Evolutionary conservation across 1,140 invertebrate genomes (phyloP), one percentile per base, ranked within the genome.

Genomic region (Cyclargus thomasi): DNA sequence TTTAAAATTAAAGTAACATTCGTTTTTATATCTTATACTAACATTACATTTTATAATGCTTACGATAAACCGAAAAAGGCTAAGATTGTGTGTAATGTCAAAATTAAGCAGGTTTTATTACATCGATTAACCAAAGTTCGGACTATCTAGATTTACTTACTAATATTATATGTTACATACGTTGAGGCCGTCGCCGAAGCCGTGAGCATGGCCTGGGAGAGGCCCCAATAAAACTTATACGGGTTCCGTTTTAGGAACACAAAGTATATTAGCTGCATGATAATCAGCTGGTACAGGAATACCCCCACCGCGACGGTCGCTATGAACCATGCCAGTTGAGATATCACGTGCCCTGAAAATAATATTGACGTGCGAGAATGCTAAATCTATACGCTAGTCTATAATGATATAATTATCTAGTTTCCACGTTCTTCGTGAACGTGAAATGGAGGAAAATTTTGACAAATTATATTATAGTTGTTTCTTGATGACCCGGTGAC

Each of bases 161-260:
- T 59, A 62, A 17, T 64, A 67, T 67, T 59, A 65, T 47, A 53
- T 63, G 66, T 57, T 65, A 72, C 21, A 82, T 93, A 97, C 95
- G 96, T 97, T 84, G 97, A 98, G 78, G 97, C 96, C 67, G 97
- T 97, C 70, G 97, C 97, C 86, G 98, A 97, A 62, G 95, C 97
- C 68, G 97, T 98, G 53, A 99, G 92, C 85, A 96, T 96, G 64
- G 97, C 95, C 81, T 97, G 95, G 66, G 95, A 93, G 67, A 98
- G 93, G 69, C 94, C 94, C 80, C 93, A 93, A 87, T 97, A 97
- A 90, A 97, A 98, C 79, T 94, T 94, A 90, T 95, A 96, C 2
- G 97, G 97, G 91, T 99, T 98, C 83, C 95, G 95, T 70, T 95
- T 92, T 35, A 97, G 93, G 74, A 97, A 92, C 66, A 95, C 79